These are phyloP conservation scores for Salticus scenicus DNA, from an alignment of 2,888 invertebrate species.

Conservation along the genomic window DNA sequence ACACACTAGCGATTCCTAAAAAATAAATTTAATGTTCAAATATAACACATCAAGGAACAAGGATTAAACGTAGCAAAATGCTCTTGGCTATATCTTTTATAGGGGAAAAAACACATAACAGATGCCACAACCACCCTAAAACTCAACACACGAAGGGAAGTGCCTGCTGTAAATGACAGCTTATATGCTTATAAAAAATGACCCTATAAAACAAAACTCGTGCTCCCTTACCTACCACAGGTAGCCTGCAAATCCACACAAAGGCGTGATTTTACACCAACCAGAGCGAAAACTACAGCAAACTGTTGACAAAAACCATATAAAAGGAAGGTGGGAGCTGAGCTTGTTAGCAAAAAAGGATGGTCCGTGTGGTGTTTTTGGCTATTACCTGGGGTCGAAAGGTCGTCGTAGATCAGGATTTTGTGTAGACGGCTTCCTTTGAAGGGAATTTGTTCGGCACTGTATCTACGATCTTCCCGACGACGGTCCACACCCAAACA, in stretches of 20 bases:
- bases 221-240: neutral
- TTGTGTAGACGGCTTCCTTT: slow-evolving; percentile 28
- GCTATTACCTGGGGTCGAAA: slow-evolving; percentile 43
- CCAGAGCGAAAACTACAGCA: neutral
- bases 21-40: too few species aligned
- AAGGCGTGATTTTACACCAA: neutral
- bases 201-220: neutral
- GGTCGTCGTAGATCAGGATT: slow-evolving; percentile 47
- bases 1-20: too few species aligned
- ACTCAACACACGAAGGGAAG: too few species aligned
- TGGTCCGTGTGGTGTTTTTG: slow-evolving; percentile 19
- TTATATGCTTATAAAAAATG: neutral
- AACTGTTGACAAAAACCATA: slow-evolving; percentile 1
- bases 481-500: slow-evolving; percentile 64
- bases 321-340: neutral
- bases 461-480: slow-evolving; percentile 40
- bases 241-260: neutral
- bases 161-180: too few species aligned
- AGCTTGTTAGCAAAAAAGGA: slow-evolving; percentile 63
- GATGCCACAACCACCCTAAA: too few species aligned
- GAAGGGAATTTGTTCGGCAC: slow-evolving; percentile 45
- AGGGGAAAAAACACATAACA: too few species aligned
- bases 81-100: too few species aligned
- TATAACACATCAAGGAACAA: too few species aligned
- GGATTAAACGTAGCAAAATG: too few species aligned